These are phyloP conservation scores for Macaca nemestrina DNA, from an alignment of 2,113 vertebrate genomes.

Conservation along the genomic window DNA sequence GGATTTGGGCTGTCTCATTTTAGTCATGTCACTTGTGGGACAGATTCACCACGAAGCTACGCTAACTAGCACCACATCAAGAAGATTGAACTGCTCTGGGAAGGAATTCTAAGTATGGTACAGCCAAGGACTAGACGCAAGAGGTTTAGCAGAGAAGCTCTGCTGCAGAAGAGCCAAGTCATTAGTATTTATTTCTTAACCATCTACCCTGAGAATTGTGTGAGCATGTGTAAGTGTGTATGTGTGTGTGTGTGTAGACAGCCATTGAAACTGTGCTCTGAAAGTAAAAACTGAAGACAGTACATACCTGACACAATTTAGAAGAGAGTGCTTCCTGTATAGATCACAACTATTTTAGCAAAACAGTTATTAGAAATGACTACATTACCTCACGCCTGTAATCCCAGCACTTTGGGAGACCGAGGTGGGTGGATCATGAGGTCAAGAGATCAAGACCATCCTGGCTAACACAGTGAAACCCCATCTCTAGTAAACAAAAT, in stretches of 20 bases:
- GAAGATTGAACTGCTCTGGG: not conserved
- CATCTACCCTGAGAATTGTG: accelerated
- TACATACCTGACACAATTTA: not conserved
- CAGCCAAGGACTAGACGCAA: not conserved
- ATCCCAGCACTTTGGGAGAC: too few relatives aligned
- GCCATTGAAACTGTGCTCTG: not conserved
- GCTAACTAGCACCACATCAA: not conserved
- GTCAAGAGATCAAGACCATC: too few relatives aligned
- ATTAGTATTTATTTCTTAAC: not conserved
- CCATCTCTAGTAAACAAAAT: too few relatives aligned
- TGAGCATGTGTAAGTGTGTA: not conserved
- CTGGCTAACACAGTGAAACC: too few relatives aligned
- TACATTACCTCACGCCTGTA: too few relatives aligned
- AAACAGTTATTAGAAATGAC: conserved; percentile 4
- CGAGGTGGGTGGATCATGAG: too few relatives aligned
- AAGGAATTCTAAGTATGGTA: not conserved
- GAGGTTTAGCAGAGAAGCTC: not conserved
- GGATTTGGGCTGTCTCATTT: not conserved
- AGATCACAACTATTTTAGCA: not conserved
- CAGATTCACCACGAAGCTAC: not conserved
- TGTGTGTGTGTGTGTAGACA: not conserved
- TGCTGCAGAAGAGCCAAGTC: not conserved
- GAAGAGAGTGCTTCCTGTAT: not conserved
- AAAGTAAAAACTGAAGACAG: not conserved
- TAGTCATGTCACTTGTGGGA: not conserved